A percentile compares a stretch with the other conserved stretches of the same genome.
Evolutionary conservation across 2,797 vertebrate species (phyloP).

Genomic region (Poeciliopsis presidionis): DNA sequence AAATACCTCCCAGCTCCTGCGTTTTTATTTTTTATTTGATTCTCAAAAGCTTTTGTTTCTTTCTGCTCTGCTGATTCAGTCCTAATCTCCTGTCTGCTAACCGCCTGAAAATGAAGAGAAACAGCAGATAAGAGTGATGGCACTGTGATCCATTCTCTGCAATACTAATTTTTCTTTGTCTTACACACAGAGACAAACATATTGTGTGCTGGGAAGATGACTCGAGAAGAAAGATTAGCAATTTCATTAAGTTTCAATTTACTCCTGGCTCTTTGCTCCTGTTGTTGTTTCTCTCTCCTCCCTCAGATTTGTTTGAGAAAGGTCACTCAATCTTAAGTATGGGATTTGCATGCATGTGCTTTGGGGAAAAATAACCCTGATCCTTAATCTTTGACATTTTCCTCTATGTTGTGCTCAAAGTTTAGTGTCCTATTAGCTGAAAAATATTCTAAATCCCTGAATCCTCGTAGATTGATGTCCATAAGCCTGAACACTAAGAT

Average conservation of each 20-base stretch:
- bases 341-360: constrained; percentile 24
- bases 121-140: constrained; percentile 55
- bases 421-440: constrained; percentile 25
- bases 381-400: constrained; percentile 11
- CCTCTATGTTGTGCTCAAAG: constrained; percentile 21
- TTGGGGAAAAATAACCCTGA: not conserved
- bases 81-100: constrained; percentile 66
- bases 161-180: constrained; percentile 62
- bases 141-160: constrained; percentile 46
- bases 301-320: constrained; percentile 39
- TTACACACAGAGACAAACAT: constrained; percentile 47
- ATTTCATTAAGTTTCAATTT: constrained; percentile 66
- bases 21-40: constrained; percentile 36
- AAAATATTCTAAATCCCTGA: constrained; percentile 45
- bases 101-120: constrained; percentile 53
- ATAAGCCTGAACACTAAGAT: constrained; percentile 62
- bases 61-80: constrained; percentile 57
- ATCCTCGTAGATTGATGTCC: constrained; percentile 53
- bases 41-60: constrained; percentile 57
- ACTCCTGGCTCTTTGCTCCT: constrained; percentile 9
- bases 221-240: constrained; percentile 53
- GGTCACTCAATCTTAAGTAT: constrained; percentile 18
- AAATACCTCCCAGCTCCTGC: constrained; percentile 43
- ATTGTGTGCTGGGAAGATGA: constrained; percentile 37
- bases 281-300: constrained; percentile 12